These are phyloP conservation scores for Acropternis orthonyx DNA, from an alignment of 2,797 vertebrate species.

Conservation along the genomic window DNA sequence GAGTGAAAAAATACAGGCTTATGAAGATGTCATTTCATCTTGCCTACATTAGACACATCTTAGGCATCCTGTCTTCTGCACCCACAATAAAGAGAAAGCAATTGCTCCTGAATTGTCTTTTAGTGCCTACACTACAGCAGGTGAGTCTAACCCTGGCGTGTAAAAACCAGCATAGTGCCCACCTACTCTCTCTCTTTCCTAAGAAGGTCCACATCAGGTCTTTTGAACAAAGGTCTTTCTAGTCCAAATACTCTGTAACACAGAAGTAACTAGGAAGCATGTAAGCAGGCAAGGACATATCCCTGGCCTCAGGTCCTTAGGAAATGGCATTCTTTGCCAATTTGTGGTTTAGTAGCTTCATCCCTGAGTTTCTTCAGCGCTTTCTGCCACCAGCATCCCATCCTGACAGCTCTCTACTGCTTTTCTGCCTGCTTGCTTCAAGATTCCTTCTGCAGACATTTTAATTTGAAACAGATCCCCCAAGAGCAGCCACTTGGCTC, in stretches of 20 bases:
- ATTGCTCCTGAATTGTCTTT: not conserved
- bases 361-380: not conserved
- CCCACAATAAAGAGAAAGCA: not conserved
- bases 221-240: not conserved
- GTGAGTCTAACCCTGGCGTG: not conserved
- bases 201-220: not conserved
- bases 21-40: not conserved
- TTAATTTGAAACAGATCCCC: not conserved
- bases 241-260: not conserved
- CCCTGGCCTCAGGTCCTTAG: not conserved
- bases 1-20: not conserved
- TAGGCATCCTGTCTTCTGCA: not conserved
- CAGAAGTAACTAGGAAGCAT: not conserved
- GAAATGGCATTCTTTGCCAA: not conserved
- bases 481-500: not conserved
- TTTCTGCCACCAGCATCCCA: not conserved
- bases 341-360: not conserved
- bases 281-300: not conserved
- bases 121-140: not conserved
- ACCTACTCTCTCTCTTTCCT: not conserved
- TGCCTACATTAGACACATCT: rapidly evolving
- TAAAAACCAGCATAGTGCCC: not conserved
- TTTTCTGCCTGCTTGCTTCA: not conserved
- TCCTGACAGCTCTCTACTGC: not conserved
- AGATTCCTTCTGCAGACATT: not conserved